Percentiles rank a stretch among this genome's conserved stretches.
These are phyloP conservation scores for Enteromius paludinosus DNA, from an alignment of 2,797 vertebrate genomes.

Conservation along the genomic window DNA sequence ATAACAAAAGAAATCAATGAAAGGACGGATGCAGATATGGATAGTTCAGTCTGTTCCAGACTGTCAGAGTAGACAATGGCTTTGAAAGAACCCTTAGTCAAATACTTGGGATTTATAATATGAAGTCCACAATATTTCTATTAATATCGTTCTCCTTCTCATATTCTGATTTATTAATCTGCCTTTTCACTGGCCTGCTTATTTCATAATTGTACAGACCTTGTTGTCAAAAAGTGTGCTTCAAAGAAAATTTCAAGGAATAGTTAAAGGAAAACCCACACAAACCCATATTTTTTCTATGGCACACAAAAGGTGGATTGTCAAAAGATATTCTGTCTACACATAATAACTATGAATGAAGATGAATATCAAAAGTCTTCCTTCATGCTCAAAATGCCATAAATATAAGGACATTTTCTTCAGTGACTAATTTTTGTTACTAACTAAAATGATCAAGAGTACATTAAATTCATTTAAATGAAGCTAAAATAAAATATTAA, in stretches of 20 bases:
- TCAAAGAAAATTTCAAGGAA: slow-evolving; percentile 3
- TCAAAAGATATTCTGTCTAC: background rate
- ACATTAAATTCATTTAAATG: background rate
- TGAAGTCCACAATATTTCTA: slow-evolving; percentile 17
- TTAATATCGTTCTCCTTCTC: background rate
- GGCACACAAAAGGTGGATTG: background rate
- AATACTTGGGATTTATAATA: slow-evolving; percentile 13
- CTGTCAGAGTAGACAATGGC: slow-evolving; percentile 51
- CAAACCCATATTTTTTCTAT: background rate
- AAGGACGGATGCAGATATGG: slow-evolving; percentile 42
- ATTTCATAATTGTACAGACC: background rate
- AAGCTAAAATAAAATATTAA: background rate
- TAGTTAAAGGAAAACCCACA: background rate
- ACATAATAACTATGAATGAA: background rate
- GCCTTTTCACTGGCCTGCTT: slow-evolving; percentile 2
- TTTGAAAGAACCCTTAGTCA: slow-evolving; percentile 46
- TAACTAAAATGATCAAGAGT: background rate
- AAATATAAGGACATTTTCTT: background rate
- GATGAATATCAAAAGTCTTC: background rate
- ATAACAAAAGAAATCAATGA: slow-evolving; percentile 53
- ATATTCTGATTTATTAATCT: slow-evolving; percentile 27
- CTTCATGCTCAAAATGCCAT: background rate
- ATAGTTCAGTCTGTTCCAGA: slow-evolving; percentile 35
- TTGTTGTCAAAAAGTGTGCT: background rate
- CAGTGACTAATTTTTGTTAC: background rate